Percentiles rank a stretch among this genome's conserved stretches.
phyloP scores from a whole-genome alignment of 2,888 invertebrate species.

The Eupelmus urozonus region DNA sequence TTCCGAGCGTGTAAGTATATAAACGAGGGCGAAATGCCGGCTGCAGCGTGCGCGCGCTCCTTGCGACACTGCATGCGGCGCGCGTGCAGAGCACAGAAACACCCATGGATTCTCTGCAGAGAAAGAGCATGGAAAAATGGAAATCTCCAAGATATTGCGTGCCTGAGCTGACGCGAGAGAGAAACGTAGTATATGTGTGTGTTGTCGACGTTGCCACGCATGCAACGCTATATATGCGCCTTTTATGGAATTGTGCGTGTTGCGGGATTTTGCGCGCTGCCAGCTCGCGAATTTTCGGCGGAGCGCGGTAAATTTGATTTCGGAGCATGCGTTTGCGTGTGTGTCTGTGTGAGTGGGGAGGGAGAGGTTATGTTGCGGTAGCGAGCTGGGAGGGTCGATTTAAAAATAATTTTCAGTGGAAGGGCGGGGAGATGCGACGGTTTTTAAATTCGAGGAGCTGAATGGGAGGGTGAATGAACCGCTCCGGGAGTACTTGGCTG shows the following conservation, averaged over 20 bases:
- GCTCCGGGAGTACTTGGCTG: too few relatives aligned
- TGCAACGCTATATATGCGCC: not conserved
- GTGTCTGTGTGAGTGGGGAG: too few relatives aligned
- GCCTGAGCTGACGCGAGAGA: too few relatives aligned
- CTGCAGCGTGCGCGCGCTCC: not conserved
- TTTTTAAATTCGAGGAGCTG: too few relatives aligned
- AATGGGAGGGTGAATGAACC: too few relatives aligned
- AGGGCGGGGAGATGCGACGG: not conserved
- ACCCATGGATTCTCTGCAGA: too few relatives aligned
- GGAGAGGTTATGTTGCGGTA: not conserved
- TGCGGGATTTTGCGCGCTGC: not conserved
- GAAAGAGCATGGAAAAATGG: too few relatives aligned
- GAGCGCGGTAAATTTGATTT: not conserved
- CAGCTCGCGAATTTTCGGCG: not conserved
- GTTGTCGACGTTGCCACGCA: slow-evolving; percentile 24
- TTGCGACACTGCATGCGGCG: not conserved
- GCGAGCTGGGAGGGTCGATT: not conserved
- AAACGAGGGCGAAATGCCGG: slow-evolving; percentile 1
- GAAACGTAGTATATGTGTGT: not conserved
- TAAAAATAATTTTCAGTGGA: not conserved
- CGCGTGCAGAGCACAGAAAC: too few relatives aligned
- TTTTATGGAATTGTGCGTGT: not conserved
- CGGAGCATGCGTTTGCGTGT: too few relatives aligned
- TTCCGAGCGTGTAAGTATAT: not conserved
- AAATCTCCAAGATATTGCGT: too few relatives aligned